Base-by-base conservation (phyloP, 2,888 invertebrate species). In the Agrochola lota region DNA sequence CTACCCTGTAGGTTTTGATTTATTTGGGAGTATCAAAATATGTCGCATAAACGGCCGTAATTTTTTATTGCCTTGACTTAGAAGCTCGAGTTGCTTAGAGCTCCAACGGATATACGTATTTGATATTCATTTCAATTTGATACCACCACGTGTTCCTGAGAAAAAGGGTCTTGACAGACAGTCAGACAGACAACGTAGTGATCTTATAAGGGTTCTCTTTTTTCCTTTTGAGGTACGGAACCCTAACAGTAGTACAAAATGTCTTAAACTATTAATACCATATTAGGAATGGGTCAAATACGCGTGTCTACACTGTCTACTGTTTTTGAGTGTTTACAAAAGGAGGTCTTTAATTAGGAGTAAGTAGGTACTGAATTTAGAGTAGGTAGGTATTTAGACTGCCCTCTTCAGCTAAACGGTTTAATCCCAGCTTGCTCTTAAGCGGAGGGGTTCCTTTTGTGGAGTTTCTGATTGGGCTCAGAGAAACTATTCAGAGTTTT, bases 221-320 rank as follows among this genome's bases (percentile, higher is more conserved):
- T 49, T 49, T 46, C 12, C 49, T 49, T 6, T 49, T 49, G 49
- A 49, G 49, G 17, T 49, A 49, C 5, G 49, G 49, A 49, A 49
- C 49, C 49, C 49, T 49, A 49, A 49, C 15, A 52, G 78, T 77
- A 69, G 74, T 77, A 62, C 66, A 49, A 49, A 26, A 78, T 67
- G 26, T 59, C 12, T 76, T 26, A 64, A 70, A 66, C 40, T 77
- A 75, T 72, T 69, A 84, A 80, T 73, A 67, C 87, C 76, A 62
- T 77, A 75, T 76, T 72, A 68, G 79, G 84, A 64, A 59, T 78
- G 71, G 78, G 74, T 85, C 49, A 71, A 66, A 60, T 26, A n/a
- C 9, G 49, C 9, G n/a, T 60, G 59, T 59, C 49, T 23, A 49
- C 30, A 43, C 26, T 62, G 66, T 57, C 35, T 26, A 35, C n/a